phyloP scores from a whole-genome alignment of 2,113 vertebrate genomes.

The Leptocoma aspasia region DNA sequence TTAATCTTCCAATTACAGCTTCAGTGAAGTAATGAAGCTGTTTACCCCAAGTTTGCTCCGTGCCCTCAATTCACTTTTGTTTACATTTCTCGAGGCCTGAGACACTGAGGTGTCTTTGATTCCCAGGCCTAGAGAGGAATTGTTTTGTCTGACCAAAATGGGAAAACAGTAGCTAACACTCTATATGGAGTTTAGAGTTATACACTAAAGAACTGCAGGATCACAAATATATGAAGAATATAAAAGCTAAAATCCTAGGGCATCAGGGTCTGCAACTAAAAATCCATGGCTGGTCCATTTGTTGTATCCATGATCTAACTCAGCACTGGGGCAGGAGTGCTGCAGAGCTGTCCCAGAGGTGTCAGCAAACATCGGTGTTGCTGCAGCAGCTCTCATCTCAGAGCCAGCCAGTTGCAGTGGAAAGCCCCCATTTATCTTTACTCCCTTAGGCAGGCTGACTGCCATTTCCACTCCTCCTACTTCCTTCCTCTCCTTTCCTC shows the following conservation, averaged over 20 bases:
- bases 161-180: not conserved
- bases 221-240: not conserved
- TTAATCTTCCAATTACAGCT: not conserved
- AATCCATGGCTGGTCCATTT: not conserved
- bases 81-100: not conserved
- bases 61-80: not conserved
- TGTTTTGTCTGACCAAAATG: not conserved
- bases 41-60: not conserved
- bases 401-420: not conserved
- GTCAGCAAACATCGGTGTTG: rapidly evolving
- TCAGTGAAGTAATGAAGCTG: not conserved
- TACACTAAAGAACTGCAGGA: not conserved
- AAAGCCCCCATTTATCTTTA: not conserved
- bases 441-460: not conserved
- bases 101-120: not conserved
- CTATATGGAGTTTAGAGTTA: not conserved
- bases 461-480: not conserved
- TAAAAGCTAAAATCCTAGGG: not conserved
- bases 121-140: not conserved
- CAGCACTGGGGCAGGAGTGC: not conserved
- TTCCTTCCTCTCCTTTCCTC: slow-evolving; percentile 5
- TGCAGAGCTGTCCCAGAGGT: not conserved
- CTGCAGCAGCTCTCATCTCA: not conserved
- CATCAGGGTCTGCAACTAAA: not conserved
- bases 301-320: no score